Evolutionary conservation across 2,888 invertebrate genomes (phyloP), one percentile per base, ranked within the genome.

Genomic region (Trichogramma evanescens): DNA sequence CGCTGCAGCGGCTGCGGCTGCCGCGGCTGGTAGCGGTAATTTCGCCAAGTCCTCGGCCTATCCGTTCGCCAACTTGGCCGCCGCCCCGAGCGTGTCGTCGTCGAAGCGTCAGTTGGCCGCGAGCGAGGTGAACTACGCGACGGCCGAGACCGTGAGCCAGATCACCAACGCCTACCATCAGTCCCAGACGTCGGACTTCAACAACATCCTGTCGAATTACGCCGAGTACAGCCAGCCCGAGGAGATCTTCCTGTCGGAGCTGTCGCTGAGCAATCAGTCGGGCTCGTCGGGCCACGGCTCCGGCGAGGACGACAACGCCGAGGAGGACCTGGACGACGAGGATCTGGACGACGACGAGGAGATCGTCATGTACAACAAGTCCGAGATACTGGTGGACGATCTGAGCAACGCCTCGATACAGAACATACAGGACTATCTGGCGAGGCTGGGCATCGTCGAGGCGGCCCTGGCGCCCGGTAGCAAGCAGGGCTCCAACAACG

Each of bases 221-320:
- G 68, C 69, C 0, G 65, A 67, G 44, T 69, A 69, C 2, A 70
- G 69, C 42, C 26, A 26, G 26, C 26, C 26, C 26, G 26, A 26
- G 26, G 26, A 26, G 26, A 26, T 26, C 26, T 26, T 26, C 26
- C 26, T 26, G 0, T 95, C 95, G 0, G 95, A 95, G 74, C 80
- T 95, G 6, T 95, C 94, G 0, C 95, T 93, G 3, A 95, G 95
- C 43, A 95, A 95, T 66, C 94, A 95, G 70, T 95, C 95, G 0
- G 95, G 95, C 0, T 95, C 95, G 0, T 95, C 95, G 73, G 97
- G 97, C 5, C 83, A 96, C 51, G 97, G 97, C 0, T 96, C 96
- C 0, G 96, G 95, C 2, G 96, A 96, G 79, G 95, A 95, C 68
- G 91, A 90, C 0, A 91, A 90, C 70, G 26, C 26, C 26, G 26